A percentile compares a stretch with the other conserved stretches of the same genome.
phyloP scores from a whole-genome alignment of 2,888 invertebrate genomes.

The Polylopha cassiicola region DNA sequence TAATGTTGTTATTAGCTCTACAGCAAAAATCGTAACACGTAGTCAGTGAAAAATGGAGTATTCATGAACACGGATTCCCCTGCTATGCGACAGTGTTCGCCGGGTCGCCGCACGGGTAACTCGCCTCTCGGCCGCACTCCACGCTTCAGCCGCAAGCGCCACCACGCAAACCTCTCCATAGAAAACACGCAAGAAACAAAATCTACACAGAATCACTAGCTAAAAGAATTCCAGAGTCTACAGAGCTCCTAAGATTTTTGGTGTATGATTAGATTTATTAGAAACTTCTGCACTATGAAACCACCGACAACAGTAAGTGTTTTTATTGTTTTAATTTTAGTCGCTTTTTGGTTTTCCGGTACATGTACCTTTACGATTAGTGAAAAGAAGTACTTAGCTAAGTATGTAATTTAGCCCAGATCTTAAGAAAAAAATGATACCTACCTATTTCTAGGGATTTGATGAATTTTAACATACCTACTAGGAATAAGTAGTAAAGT shows the following conservation, averaged over 20 bases:
- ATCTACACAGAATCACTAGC: neutral
- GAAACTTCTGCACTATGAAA: conserved; percentile 63
- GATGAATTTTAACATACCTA: too few species aligned
- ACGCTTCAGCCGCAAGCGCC: conserved; percentile 33
- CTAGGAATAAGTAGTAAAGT: too few species aligned
- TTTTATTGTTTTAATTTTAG: conserved; percentile 17
- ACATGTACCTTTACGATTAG: too few species aligned
- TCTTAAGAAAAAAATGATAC: too few species aligned
- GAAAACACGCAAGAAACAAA: conserved; percentile 15
- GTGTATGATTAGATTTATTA: conserved; percentile 58
- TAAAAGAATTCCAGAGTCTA: conserved; percentile 3
- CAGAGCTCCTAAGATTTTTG: conserved; percentile 4
- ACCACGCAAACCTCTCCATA: conserved; percentile 32
- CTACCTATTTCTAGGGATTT: too few species aligned
- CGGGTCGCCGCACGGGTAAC: conserved; percentile 42
- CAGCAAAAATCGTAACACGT: conserved; percentile 3
- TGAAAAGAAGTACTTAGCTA: too few species aligned
- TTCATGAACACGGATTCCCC: conserved; percentile 2
- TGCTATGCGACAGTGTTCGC: conserved; percentile 51
- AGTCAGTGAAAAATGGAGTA: conserved; percentile 9
- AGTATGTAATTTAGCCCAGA: too few species aligned
- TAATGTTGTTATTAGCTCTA: too few species aligned
- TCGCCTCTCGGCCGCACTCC: conserved; percentile 55
- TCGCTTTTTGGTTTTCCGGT: too few species aligned
- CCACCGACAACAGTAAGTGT: conserved; percentile 67